Base-by-base conservation (phyloP, 2,113 vertebrate genomes). In the Oryzias curvinotus region DNA sequence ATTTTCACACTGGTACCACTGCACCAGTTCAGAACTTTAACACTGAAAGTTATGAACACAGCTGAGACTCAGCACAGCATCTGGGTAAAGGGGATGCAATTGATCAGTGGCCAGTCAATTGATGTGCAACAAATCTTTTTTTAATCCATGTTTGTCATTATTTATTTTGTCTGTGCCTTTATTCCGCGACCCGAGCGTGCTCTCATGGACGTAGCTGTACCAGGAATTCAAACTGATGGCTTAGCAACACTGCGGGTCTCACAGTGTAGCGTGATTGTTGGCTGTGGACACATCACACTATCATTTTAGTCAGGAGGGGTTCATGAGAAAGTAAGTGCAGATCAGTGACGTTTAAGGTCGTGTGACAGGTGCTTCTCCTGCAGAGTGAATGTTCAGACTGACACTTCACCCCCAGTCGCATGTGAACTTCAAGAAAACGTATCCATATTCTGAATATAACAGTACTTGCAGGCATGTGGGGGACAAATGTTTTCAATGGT, bases 1-100 rank as follows among this genome's bases (percentile, higher is more conserved):
- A 46, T 28, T 42, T 19, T 43, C 36, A 18, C 4, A 44, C n/a
- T 13, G 23, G 30, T 68, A 49, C 44, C 36, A 62, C 44, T 63
- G 57, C 57, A 43, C 54, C 36, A 73, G 66, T 56, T 58, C 63
- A 57, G 59, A 48, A 52, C 62, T 51, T 47, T 41, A 46, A 58
- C 16, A 1, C 63, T 43, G 49, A 54, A 61, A 41, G 23, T 59
- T 23, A 25, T 14, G 61, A 5, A 26, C 78, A 64, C 80, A 76
- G 71, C 59, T 59, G 54, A 26, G 49, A 30, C n/a, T 49, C 58
- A 57, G 17, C 17, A 49, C 62, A 59, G 48, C 48, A n/a, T 47
- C 45, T 54, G 47, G 25, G n/a, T 57, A 57, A 26, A 7, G 19
- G 23, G 41, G 21, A 19, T 61, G 21, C 2, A 23, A 23, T n/a